Base-by-base conservation (phyloP, 37 sponge, comb jelly and placozoan genomes). In the Diacarnus erythraeanus region DNA sequence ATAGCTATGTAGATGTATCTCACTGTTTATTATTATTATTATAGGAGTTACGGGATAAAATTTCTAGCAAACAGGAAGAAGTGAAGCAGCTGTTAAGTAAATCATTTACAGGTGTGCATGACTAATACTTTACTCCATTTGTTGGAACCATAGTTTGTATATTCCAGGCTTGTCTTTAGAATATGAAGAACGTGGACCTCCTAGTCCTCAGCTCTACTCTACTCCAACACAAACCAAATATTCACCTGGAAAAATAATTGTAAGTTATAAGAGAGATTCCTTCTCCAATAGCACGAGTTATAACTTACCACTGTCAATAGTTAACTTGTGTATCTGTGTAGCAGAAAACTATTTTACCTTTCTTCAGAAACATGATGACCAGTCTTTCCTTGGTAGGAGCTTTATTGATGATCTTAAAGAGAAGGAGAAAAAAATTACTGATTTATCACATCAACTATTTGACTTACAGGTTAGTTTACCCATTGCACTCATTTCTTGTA, bases 51-150 rank as follows among this genome's bases (percentile, higher is more conserved):
- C 38, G 38, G n/a, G 67, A 75, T 29, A 74, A 66, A 69, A 26
- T 83, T 18, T 47, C 34, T n/a, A 47, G 41, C 20, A 40, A 75
- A 57, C 36, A 75, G 40, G 57, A 75, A 15, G 68, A 83, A 54
- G 25, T 83, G 37, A 27, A 83, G 76, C 37, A 83, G 58, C 66
- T 74, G 20, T 42, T 83, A 21, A 36, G 21, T 34, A 76, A 76
- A 63, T 31, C 21, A 22, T 59, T 63, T 38, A 54, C 63, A 33
- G 60, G 77, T 76, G 21, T 36, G 77, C 8, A 59, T 8, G 10
- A 6, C 9, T 6, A 1, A 2, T 4, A 2, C 17, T 74, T 51
- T 8, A 31, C 29, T 10, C 9, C 42, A 21, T 72, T 8, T 44
- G 51, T 72, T 10, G 10, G 10, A 25, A 20, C 39, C 29, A 35